Percentiles rank a stretch among this genome's conserved stretches.
phyloP scores from a whole-genome alignment of 2,113 vertebrate species.

The Sapajus apella region DNA sequence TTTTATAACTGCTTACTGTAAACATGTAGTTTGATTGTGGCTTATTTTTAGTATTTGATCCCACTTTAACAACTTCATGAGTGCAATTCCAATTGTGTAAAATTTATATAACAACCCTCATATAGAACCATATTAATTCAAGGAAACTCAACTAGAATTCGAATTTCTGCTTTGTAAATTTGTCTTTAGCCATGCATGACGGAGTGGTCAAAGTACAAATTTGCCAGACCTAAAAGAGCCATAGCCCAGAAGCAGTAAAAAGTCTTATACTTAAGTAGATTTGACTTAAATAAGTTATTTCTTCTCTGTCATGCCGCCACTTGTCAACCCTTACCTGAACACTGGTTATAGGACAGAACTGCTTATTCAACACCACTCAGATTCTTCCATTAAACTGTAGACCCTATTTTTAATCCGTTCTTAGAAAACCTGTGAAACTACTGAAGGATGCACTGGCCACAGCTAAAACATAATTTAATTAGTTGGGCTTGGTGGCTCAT shows the following conservation, averaged over 20 bases:
- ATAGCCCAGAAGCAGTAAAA: not conserved
- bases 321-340: not conserved
- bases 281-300: not conserved
- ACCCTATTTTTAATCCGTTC: not conserved
- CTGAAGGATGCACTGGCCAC: not conserved
- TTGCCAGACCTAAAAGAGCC: not conserved
- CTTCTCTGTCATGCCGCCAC: rapidly evolving
- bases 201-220: not conserved
- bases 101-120: not conserved
- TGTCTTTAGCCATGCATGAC: not conserved
- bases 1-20: not conserved
- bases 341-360: not conserved
- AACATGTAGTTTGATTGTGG: not conserved
- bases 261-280: not conserved
- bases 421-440: not conserved
- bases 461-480: not conserved
- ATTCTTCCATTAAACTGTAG: not conserved
- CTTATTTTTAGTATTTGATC: not conserved
- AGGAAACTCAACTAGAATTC: not conserved
- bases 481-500: too few relatives aligned
- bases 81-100: not conserved
- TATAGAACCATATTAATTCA: not conserved
- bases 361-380: not conserved
- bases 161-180: not conserved
- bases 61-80: not conserved